Percentiles rank a stretch among this genome's conserved stretches.
Conservation (phyloP, 2,888 invertebrate species). For the Megalurothrips usitatus region DNA sequence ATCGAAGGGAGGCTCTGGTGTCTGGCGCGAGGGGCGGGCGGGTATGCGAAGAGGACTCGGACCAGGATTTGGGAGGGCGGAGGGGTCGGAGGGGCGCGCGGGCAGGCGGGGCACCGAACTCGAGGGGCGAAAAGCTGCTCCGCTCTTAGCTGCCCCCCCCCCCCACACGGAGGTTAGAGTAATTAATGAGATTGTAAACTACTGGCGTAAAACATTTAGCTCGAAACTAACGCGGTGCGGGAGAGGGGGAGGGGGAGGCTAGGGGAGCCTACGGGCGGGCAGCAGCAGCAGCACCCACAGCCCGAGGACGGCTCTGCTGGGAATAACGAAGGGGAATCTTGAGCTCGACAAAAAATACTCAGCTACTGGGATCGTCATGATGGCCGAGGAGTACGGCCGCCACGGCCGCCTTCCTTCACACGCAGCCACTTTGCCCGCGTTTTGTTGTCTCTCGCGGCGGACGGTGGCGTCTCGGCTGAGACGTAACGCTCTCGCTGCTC, state of each 20-base stretch:
- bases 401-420: too few relatives aligned
- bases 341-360: too few relatives aligned
- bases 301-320: too few relatives aligned
- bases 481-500: too few relatives aligned
- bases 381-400: too few relatives aligned
- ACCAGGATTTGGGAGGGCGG: neutral
- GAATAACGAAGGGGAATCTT: too few relatives aligned
- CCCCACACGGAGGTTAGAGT: conserved; percentile 13
- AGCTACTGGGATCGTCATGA: too few relatives aligned
- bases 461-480: too few relatives aligned
- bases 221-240: neutral
- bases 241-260: too few relatives aligned
- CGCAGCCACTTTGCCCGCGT: too few relatives aligned
- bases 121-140: neutral
- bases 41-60: neutral
- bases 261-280: neutral
- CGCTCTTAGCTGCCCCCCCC: neutral
- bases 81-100: neutral
- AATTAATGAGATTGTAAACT: conserved; percentile 25
- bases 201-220: neutral
- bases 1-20: neutral
- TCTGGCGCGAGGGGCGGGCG: neutral
- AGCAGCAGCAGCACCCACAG: too few relatives aligned
- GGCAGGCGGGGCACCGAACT: neutral
- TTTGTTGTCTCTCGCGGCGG: too few relatives aligned